Evolutionary conservation across 2,888 invertebrate species (phyloP).

Genomic region (Nephrotoma appendiculata): DNA sequence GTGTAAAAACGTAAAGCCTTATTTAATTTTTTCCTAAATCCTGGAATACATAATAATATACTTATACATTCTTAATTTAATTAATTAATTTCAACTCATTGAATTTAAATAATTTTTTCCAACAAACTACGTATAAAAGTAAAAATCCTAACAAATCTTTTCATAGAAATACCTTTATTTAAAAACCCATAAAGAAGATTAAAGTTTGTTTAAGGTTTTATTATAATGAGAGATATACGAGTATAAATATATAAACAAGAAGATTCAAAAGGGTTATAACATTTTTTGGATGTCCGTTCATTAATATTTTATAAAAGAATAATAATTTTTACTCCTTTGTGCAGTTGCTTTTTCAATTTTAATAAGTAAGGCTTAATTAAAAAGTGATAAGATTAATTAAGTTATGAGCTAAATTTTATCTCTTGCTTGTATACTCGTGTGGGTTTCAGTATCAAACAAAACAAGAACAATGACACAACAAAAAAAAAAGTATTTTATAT

Average conservation of each 20-base stretch:
- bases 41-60: not conserved
- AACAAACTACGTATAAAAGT: not conserved
- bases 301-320: not conserved
- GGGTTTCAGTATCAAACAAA: not conserved
- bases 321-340: not conserved
- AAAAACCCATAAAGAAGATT: not conserved
- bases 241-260: not conserved
- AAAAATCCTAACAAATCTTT: not conserved
- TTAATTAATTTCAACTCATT: not conserved
- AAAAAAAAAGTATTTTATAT: not conserved
- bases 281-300: not conserved
- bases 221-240: not conserved
- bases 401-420: not conserved
- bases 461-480: not conserved
- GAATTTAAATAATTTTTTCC: not conserved
- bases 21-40: not conserved
- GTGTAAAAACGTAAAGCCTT: not conserved
- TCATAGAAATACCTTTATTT: not conserved
- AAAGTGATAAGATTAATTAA: not conserved
- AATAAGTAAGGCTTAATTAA: not conserved
- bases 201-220: not conserved
- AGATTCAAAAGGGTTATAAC: not conserved
- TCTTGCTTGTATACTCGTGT: not conserved
- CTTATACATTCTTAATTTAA: not conserved
- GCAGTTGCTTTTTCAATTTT: not conserved